phyloP scores from a whole-genome alignment of 2,797 vertebrate species.

The Catharus ustulatus region DNA sequence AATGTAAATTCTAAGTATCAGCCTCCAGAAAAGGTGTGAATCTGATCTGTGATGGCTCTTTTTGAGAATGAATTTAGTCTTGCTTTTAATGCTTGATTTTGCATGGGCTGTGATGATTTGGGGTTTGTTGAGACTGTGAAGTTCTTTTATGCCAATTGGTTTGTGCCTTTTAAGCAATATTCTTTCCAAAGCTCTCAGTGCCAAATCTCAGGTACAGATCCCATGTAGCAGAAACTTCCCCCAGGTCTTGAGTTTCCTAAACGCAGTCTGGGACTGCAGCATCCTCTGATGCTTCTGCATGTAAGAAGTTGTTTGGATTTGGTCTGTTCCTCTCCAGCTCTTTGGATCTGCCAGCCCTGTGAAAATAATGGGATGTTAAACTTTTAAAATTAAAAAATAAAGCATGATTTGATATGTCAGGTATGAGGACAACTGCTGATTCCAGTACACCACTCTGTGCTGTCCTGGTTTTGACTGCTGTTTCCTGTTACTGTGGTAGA shows the following conservation, averaged over 20 bases:
- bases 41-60: not conserved
- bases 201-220: not conserved
- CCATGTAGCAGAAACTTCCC: not conserved
- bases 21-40: not conserved
- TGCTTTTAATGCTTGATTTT: not conserved
- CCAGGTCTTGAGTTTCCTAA: not conserved
- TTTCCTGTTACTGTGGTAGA: not conserved
- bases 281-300: not conserved
- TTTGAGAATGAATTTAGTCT: not conserved
- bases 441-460: not conserved
- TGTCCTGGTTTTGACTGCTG: not conserved
- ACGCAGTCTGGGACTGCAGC: not conserved
- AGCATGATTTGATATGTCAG: not conserved
- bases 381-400: not conserved
- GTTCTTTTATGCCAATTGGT: not conserved
- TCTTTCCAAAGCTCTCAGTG: not conserved
- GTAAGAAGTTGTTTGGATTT: not conserved
- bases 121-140: not conserved
- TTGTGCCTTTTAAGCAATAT: not conserved
- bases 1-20: not conserved
- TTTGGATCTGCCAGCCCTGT: not conserved
- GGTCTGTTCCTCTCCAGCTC: not conserved
- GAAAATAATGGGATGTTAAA: not conserved
- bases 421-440: not conserved
- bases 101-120: fast-evolving